Evolutionary conservation across 2,797 vertebrate genomes (phyloP).

Genomic region (Lepilemur ruficaudatus): DNA sequence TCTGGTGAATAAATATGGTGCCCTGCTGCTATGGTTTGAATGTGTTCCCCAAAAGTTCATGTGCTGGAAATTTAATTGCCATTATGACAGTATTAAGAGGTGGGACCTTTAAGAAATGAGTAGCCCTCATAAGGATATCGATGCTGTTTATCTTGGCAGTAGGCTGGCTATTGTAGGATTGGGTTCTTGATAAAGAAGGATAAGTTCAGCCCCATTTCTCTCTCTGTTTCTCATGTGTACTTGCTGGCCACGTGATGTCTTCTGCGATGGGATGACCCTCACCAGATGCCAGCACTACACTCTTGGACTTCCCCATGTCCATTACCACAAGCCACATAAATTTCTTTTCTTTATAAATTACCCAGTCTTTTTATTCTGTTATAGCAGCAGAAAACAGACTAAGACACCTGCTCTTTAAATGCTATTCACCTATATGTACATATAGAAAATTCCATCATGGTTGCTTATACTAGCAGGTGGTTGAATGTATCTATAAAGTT

Average conservation of each 20-base stretch:
- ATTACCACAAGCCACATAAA: background rate
- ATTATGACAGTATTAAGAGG: background rate
- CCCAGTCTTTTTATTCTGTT: background rate
- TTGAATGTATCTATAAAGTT: background rate
- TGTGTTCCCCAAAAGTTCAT: background rate
- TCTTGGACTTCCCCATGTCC: background rate
- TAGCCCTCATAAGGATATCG: background rate
- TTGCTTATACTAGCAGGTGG: background rate
- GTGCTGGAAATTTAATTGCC: background rate
- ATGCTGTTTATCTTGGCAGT: background rate
- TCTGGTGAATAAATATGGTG: background rate
- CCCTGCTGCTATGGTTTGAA: background rate
- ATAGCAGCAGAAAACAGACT: background rate
- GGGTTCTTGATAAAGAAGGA: background rate
- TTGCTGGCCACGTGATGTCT: background rate
- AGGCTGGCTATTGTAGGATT: background rate
- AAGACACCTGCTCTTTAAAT: background rate
- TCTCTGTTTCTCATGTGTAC: background rate
- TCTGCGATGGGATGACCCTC: background rate
- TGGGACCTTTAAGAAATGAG: background rate
- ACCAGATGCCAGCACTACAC: background rate
- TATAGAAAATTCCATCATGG: background rate
- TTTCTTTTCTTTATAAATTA: background rate
- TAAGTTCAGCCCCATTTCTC: background rate
- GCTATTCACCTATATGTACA: background rate